A percentile compares a stretch with the other conserved stretches of the same genome.
phyloP scores from a whole-genome alignment of 2,888 invertebrate species.

The Archips crataeganus region DNA sequence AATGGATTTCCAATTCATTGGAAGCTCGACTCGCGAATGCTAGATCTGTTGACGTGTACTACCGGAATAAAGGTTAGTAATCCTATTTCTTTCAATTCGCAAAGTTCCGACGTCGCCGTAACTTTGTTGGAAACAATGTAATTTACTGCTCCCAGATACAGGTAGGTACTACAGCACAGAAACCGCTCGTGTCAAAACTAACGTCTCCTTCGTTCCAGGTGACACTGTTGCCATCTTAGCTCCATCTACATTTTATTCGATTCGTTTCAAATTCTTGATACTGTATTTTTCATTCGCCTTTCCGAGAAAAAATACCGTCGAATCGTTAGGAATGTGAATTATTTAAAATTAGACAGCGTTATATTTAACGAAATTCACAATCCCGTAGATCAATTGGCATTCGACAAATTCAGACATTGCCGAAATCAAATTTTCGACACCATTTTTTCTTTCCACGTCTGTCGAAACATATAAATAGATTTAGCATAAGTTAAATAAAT shows the following conservation, averaged over 20 bases:
- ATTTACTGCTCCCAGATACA: constrained; percentile 42
- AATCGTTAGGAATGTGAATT: constrained; percentile 3
- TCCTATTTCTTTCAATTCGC: constrained; percentile 47
- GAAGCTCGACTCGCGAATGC: background rate
- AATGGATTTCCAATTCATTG: constrained; percentile 3
- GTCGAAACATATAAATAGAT: constrained; percentile 60
- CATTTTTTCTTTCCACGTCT: constrained; percentile 54
- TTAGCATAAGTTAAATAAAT: constrained; percentile 60
- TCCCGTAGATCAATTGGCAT: constrained; percentile 43
- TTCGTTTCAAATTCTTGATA: background rate
- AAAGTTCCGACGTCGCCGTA: constrained; percentile 44
- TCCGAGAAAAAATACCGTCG: background rate
- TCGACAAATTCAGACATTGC: constrained; percentile 42
- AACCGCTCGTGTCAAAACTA: background rate
- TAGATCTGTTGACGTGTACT: constrained; percentile 23
- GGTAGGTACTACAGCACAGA: constrained; percentile 22
- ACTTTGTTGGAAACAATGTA: constrained; percentile 45
- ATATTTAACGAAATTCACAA: constrained; percentile 19
- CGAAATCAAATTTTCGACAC: constrained; percentile 57
- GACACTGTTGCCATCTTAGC: background rate
- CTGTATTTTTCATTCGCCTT: background rate
- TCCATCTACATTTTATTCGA: background rate
- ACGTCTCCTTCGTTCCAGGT: background rate
- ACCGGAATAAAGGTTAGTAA: constrained; percentile 40
- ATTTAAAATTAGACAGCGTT: background rate